Evolutionary conservation across 2,797 vertebrate genomes (phyloP).

Genomic region (Pseudochirops cupreus): DNA sequence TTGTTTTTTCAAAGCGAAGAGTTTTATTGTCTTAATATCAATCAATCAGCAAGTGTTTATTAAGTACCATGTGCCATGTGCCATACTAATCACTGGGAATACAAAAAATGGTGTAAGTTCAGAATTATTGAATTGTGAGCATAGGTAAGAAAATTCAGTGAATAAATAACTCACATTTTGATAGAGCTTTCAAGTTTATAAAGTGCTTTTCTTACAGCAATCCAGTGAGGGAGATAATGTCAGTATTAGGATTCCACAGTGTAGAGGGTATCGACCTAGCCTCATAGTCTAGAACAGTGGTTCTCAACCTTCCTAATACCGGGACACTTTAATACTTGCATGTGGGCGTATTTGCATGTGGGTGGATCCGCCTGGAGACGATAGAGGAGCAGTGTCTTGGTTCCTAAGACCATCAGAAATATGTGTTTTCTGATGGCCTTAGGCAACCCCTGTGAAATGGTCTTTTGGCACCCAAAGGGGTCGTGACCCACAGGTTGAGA

Average conservation of each 20-base stretch:
- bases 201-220: not conserved
- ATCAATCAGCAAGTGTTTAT: not conserved
- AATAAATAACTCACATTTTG: not conserved
- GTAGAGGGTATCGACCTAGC: not conserved
- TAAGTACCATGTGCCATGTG: not conserved
- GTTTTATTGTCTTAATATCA: not conserved
- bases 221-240: not conserved
- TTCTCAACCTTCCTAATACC: too few relatives aligned
- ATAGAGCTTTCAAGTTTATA: not conserved
- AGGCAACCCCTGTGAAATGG: too few relatives aligned
- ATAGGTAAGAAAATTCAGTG: not conserved
- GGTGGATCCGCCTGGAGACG: too few relatives aligned
- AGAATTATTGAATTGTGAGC: not conserved
- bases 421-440: too few relatives aligned
- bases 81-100: not conserved
- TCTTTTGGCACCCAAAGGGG: too few relatives aligned
- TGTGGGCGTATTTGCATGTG: too few relatives aligned
- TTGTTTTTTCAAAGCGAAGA: slow-evolving; percentile 35
- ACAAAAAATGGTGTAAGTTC: not conserved
- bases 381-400: too few relatives aligned
- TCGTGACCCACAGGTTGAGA: too few relatives aligned
- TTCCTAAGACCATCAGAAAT: too few relatives aligned
- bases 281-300: not conserved
- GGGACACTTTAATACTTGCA: too few relatives aligned
- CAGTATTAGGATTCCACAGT: not conserved